These are phyloP conservation scores for Hypolimnas misippus DNA, from an alignment of 2,888 invertebrate species.

Conservation along the genomic window DNA sequence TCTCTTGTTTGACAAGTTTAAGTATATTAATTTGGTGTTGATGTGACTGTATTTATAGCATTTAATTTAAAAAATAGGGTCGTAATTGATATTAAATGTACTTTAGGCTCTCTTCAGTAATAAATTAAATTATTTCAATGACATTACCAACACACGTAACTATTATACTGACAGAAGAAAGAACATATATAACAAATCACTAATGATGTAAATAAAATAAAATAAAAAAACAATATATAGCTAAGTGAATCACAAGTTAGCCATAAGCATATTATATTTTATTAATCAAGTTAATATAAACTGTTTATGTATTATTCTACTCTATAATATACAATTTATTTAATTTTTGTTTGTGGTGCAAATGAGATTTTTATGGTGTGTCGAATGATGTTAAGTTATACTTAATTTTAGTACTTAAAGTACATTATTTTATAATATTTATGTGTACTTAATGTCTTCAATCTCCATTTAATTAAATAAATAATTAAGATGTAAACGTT, in stretches of 20 bases:
- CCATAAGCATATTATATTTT: constrained; percentile 38
- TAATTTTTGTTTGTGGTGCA: constrained; percentile 42
- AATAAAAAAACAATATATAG: constrained; percentile 22
- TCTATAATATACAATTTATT: constrained; percentile 28
- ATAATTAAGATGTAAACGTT: constrained; percentile 32
- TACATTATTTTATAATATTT: constrained; percentile 48
- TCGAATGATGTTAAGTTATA: constrained; percentile 44
- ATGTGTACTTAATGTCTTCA: constrained; percentile 49
- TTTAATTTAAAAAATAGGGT: constrained; percentile 53
- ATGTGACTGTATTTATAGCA: constrained; percentile 43
- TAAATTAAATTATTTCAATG: constrained; percentile 16
- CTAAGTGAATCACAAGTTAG: constrained; percentile 33
- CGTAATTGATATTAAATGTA: constrained; percentile 39
- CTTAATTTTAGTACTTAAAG: constrained; percentile 49
- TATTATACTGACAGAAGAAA: constrained; percentile 24
- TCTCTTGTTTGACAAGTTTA: constrained; percentile 31
- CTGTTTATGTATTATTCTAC: constrained; percentile 22
- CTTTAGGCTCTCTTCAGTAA: constrained; percentile 45
- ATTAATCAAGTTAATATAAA: constrained; percentile 31
- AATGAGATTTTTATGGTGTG: constrained; percentile 42
- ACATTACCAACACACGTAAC: constrained; percentile 24
- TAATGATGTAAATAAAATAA: constrained; percentile 33
- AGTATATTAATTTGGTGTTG: constrained; percentile 41
- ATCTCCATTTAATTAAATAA: constrained; percentile 45
- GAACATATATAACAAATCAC: too few species aligned